These are phyloP conservation scores for Sebastiscus albofasciatus DNA, from an alignment of 2,797 vertebrate genomes.

Conservation along the genomic window DNA sequence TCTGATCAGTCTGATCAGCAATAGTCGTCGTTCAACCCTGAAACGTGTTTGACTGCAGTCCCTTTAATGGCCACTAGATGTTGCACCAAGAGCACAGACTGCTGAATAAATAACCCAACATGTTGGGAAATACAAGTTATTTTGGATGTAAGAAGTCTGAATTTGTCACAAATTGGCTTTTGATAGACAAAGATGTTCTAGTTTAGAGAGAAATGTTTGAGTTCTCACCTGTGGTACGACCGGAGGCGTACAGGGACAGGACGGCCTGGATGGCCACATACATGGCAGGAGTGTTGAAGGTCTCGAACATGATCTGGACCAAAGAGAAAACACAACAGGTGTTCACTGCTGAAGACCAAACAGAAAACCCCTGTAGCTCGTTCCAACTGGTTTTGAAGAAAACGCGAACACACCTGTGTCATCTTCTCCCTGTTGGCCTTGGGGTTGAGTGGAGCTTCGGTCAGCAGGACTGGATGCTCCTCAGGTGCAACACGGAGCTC, in stretches of 20 bases:
- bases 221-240: conserved; percentile 87
- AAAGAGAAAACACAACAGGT: too few species aligned
- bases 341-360: too few species aligned
- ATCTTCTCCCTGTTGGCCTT: conserved; percentile 97
- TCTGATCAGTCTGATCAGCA: not conserved
- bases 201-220: not conserved
- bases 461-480: conserved; percentile 91
- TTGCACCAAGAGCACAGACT: not conserved
- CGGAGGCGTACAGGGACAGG: conserved; percentile 97
- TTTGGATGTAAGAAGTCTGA: not conserved
- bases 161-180: too few species aligned
- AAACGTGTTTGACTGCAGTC: not conserved
- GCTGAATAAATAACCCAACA: not conserved
- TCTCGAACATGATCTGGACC: conserved; percentile 97
- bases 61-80: not conserved
- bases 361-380: too few species aligned
- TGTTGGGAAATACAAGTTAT: too few species aligned
- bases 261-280: conserved; percentile 99
- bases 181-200: not conserved
- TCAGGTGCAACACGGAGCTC: conserved; percentile 91
- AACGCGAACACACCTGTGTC: conserved; percentile 70
- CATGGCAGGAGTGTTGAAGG: conserved; percentile 99
- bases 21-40: not conserved
- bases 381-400: too few species aligned
- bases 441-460: conserved; percentile 93